phyloP scores from a whole-genome alignment of 92 coral and sea anemone species.

The Nematostella vectensis region DNA sequence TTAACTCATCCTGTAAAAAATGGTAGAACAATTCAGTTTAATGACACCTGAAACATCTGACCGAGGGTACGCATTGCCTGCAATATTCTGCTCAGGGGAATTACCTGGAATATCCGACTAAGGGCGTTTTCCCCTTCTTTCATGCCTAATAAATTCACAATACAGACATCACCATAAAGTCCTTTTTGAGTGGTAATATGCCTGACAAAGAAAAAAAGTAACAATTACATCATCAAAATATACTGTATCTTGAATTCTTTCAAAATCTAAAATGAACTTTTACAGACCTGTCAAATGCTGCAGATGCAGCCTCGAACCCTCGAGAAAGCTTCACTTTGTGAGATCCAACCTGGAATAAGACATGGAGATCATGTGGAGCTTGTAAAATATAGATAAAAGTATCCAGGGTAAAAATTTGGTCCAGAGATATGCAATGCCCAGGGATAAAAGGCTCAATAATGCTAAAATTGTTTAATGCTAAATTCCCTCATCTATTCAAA shows the following conservation, averaged over 20 bases:
- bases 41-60: background rate
- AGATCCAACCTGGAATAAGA: conserved; percentile 87
- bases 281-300: conserved; percentile 83
- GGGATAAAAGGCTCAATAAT: too few species aligned
- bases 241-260: too few species aligned
- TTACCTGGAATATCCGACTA: conserved; percentile 87
- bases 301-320: conserved; percentile 99
- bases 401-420: too few species aligned
- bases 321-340: conserved; percentile 92
- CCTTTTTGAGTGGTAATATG: conserved; percentile 67
- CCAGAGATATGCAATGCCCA: too few species aligned
- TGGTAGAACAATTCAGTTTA: background rate
- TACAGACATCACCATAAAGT: conserved; percentile 70
- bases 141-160: conserved; percentile 74
- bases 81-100: conserved; percentile 64
- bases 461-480: too few species aligned
- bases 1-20: conserved; percentile 67
- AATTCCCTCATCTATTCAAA: too few species aligned
- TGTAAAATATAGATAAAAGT: too few species aligned
- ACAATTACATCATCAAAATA: too few species aligned
- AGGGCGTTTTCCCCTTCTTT: conserved; percentile 90
- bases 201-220: conserved; percentile 24
- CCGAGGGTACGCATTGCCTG: conserved; percentile 48
- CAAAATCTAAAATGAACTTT: background rate
- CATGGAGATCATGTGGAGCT: too few species aligned